phyloP scores from a whole-genome alignment of 2,888 invertebrate species.

The Portevinia maculata region DNA sequence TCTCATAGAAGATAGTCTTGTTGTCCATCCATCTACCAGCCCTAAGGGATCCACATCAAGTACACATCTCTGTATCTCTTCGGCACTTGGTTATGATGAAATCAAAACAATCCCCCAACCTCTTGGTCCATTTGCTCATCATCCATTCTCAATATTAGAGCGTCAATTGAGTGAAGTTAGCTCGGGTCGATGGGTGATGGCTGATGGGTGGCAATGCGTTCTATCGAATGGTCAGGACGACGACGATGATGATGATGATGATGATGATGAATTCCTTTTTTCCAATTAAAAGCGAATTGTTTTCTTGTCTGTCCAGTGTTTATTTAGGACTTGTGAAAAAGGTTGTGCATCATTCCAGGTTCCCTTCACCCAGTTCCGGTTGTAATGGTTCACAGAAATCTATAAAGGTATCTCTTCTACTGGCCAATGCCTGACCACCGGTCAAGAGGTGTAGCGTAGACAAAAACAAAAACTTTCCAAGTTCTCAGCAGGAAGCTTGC shows the following conservation, averaged over 20 bases:
- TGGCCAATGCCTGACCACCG: constrained; percentile 35
- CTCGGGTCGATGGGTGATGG: constrained; percentile 51
- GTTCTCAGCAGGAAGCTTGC: constrained; percentile 55
- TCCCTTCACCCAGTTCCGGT: constrained; percentile 41
- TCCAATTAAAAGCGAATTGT: constrained; percentile 83
- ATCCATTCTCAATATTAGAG: constrained; percentile 55
- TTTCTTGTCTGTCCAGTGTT: constrained; percentile 81
- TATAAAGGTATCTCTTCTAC: constrained; percentile 53
- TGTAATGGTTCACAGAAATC: constrained; percentile 57
- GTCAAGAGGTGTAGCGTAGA: constrained; percentile 44
- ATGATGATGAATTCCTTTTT: constrained; percentile 76
- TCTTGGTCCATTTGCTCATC: constrained; percentile 42
- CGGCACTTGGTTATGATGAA: constrained; percentile 75
- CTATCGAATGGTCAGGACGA: constrained; percentile 14
- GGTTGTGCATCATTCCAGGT: constrained; percentile 65
- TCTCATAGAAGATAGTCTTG: constrained; percentile 55
- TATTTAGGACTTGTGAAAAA: constrained; percentile 79
- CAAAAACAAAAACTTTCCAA: constrained; percentile 40
- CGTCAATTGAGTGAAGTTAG: constrained; percentile 71
- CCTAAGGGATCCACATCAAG: constrained; percentile 63
- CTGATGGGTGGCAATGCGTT: not conserved
- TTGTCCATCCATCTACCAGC: constrained; percentile 79
- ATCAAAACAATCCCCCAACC: constrained; percentile 72
- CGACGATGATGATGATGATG: constrained; percentile 47
- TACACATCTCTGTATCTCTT: constrained; percentile 60